phyloP scores from a whole-genome alignment of 1,140 invertebrate species.

The Coenobita brevimanus region DNA sequence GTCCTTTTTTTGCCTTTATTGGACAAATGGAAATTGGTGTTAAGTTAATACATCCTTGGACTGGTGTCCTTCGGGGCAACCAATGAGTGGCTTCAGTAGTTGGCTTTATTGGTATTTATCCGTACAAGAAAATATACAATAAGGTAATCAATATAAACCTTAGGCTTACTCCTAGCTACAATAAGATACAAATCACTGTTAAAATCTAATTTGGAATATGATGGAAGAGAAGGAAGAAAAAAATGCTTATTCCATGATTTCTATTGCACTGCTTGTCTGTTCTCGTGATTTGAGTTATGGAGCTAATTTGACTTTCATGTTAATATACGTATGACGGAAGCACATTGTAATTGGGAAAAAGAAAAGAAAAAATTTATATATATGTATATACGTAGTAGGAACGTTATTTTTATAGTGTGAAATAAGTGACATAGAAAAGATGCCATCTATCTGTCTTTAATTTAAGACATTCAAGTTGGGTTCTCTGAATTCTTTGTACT shows the following conservation, averaged over 20 bases:
- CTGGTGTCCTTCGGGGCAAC: constrained; percentile 29
- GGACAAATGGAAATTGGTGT: constrained; percentile 52
- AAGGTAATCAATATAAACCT: constrained; percentile 70
- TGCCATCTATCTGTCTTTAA: constrained; percentile 49
- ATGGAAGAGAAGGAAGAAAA: constrained; percentile 66
- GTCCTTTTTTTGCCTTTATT: constrained; percentile 52
- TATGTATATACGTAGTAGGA: constrained; percentile 58
- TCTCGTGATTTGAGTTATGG: constrained; percentile 7
- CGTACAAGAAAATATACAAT: constrained; percentile 70
- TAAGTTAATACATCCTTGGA: constrained; percentile 42
- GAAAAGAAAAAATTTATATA: constrained; percentile 15
- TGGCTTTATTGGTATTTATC: constrained; percentile 66
- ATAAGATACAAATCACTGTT: constrained; percentile 67
- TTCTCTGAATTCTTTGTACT: constrained; percentile 61
- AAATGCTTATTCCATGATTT: constrained; percentile 52
- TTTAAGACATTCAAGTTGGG: constrained; percentile 58
- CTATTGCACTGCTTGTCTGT: constrained; percentile 64
- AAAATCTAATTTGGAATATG: constrained; percentile 67
- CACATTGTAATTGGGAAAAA: constrained; percentile 58
- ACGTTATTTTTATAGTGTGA: constrained; percentile 58
- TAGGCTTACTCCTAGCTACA: constrained; percentile 68
- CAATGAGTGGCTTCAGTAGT: constrained; percentile 48
- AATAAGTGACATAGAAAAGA: constrained; percentile 65
- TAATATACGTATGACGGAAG: constrained; percentile 55
- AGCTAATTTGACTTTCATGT: constrained; percentile 32